Conservation (phyloP, 2,888 invertebrate species). For the Ischnura elegans region DNA sequence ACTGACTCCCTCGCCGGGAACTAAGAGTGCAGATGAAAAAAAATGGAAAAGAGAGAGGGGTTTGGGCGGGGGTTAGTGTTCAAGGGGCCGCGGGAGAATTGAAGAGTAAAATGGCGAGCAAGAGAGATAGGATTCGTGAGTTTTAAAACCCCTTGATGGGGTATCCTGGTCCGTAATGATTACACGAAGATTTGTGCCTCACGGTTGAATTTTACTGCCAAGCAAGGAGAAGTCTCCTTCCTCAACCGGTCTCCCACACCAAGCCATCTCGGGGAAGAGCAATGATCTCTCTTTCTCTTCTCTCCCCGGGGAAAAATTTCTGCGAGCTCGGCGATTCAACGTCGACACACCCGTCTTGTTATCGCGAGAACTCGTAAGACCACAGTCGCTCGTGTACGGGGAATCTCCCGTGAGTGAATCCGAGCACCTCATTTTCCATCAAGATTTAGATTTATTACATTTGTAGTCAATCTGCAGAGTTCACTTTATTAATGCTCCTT, state of each 20-base stretch:
- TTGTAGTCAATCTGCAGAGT: not conserved
- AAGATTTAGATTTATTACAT: not conserved
- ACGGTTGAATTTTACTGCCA: not conserved
- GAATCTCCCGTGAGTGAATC: not conserved
- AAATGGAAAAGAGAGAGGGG: not conserved
- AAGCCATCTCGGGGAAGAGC: not conserved
- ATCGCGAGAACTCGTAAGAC: not conserved
- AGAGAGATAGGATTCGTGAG: constrained; percentile 4
- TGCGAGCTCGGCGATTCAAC: not conserved
- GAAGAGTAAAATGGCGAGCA: not conserved
- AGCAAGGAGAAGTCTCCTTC: not conserved
- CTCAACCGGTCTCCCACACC: not conserved
- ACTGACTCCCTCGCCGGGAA: not conserved
- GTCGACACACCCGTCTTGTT: not conserved
- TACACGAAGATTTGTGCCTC: constrained; percentile 21
- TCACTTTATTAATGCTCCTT: too few relatives aligned
- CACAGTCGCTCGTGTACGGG: not conserved
- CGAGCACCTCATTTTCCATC: not conserved
- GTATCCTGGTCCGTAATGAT: not conserved
- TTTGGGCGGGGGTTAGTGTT: not conserved
- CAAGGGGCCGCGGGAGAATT: not conserved
- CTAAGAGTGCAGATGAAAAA: not conserved
- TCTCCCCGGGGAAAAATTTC: not conserved
- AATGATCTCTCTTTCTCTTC: not conserved
- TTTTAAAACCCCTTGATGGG: constrained; percentile 4